Percentiles rank a stretch among this genome's conserved stretches.
Conservation (phyloP, 2,888 invertebrate species). For the Ryuthela nishihirai region DNA sequence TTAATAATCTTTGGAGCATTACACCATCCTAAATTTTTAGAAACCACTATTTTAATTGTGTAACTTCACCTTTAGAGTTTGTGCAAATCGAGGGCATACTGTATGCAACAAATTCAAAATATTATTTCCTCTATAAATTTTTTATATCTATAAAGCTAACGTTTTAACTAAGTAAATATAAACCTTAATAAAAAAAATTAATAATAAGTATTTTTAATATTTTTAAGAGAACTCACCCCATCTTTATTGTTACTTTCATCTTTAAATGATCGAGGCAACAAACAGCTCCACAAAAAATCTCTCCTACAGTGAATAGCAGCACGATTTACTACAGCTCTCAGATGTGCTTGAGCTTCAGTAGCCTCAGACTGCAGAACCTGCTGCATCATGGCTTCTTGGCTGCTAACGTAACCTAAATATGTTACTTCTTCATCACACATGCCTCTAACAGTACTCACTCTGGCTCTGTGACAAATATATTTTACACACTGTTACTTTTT, state of each 20-base stretch:
- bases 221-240: slow-evolving; percentile 16
- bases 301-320: slow-evolving; percentile 66
- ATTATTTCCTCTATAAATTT: too few relatives aligned
- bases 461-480: background rate
- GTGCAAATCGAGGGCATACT: too few relatives aligned
- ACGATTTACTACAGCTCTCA: slow-evolving; percentile 60
- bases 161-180: too few relatives aligned
- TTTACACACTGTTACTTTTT: background rate
- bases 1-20: too few relatives aligned
- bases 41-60: too few relatives aligned
- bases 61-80: too few relatives aligned
- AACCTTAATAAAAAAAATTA: too few relatives aligned
- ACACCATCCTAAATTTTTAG: too few relatives aligned
- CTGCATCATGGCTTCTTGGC: slow-evolving; percentile 55
- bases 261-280: slow-evolving; percentile 50
- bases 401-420: slow-evolving; percentile 66
- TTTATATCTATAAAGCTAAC: too few relatives aligned
- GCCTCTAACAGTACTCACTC: background rate
- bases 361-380: slow-evolving; percentile 55
- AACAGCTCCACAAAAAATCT: slow-evolving; percentile 66
- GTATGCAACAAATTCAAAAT: too few relatives aligned
- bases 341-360: slow-evolving; percentile 56
- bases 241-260: slow-evolving; percentile 28
- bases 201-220: too few relatives aligned
- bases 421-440: slow-evolving; percentile 54